Conservation (phyloP, 2,113 vertebrate species). For the Sceloporus tristichus region DNA sequence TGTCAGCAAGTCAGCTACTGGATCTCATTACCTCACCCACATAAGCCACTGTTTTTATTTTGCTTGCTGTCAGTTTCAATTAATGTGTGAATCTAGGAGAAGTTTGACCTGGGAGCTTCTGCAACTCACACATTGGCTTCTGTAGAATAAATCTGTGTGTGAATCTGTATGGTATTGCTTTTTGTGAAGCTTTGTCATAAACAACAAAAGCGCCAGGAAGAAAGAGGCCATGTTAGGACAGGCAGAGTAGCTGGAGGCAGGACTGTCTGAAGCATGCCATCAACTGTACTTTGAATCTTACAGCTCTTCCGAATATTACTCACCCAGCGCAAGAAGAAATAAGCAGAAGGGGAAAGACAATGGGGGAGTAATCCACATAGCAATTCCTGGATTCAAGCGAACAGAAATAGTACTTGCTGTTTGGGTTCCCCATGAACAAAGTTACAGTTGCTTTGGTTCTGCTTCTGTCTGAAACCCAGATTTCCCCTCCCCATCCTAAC, state of each 20-base stretch:
- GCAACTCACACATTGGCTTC: conserved; percentile 52
- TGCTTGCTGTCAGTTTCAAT: not conserved
- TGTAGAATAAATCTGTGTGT: conserved; percentile 28
- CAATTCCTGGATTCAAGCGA: not conserved
- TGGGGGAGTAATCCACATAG: not conserved
- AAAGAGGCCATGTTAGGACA: not conserved
- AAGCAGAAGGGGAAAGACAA: not conserved
- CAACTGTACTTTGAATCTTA: not conserved
- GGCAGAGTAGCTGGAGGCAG: not conserved
- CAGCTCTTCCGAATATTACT: not conserved
- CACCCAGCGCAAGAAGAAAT: not conserved
- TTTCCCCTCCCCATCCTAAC: not conserved
- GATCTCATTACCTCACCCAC: not conserved
- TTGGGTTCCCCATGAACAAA: not conserved
- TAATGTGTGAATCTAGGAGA: conserved; percentile 30
- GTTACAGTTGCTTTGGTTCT: not conserved
- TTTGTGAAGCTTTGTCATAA: not conserved
- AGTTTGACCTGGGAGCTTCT: conserved; percentile 36
- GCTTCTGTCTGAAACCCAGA: not conserved
- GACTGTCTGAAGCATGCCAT: not conserved
- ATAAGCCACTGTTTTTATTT: not conserved
- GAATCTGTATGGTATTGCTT: not conserved
- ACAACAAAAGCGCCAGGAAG: not conserved
- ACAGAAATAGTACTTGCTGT: too few species aligned
- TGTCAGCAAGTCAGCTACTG: not conserved